These are phyloP conservation scores for Scaptodrosophila latifasciaeformis DNA, from an alignment of 2,888 invertebrate species.

Conservation along the genomic window DNA sequence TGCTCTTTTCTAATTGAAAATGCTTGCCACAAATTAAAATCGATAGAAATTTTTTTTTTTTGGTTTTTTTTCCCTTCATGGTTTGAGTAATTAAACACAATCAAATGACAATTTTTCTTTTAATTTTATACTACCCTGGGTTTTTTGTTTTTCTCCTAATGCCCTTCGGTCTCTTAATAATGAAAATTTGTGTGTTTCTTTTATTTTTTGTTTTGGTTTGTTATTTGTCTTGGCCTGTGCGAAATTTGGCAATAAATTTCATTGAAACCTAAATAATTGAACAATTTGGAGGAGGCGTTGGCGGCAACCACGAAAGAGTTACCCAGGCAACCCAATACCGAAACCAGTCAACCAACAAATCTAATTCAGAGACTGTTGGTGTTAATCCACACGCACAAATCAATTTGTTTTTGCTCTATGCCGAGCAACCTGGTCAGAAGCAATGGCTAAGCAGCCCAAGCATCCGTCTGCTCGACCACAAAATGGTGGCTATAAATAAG, in stretches of 20 bases:
- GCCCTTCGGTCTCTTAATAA: constrained; percentile 20
- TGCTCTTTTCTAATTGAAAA: constrained; percentile 49
- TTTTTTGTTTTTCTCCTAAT: constrained; percentile 2
- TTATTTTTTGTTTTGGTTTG: no score
- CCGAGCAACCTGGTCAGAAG: neutral
- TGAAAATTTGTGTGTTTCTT: constrained; percentile 21
- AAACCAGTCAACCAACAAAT: neutral
- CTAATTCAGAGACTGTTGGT: neutral
- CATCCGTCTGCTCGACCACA: constrained; percentile 15
- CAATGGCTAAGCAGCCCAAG: neutral
- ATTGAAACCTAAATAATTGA: neutral
- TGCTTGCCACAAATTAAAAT: constrained; percentile 46
- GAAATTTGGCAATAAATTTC: constrained; percentile 16
- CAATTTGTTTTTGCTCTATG: constrained; percentile 40
- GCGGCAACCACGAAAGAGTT: constrained; percentile 10
- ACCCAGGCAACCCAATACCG: neutral
- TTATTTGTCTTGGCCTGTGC: neutral
- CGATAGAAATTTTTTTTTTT: constrained; percentile 38
- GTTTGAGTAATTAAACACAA: constrained; percentile 65
- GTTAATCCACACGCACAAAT: constrained; percentile 47
- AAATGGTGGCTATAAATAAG: constrained; percentile 61
- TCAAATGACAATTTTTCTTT: constrained; percentile 23
- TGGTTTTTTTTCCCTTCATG: constrained; percentile 22
- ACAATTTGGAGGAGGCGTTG: no score
- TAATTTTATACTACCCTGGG: neutral